Percentiles rank a stretch among this genome's conserved stretches.
phyloP scores from a whole-genome alignment of 37 sponge, comb jelly and placozoan genomes.

The Halisarca cf. caerulea region DNA sequence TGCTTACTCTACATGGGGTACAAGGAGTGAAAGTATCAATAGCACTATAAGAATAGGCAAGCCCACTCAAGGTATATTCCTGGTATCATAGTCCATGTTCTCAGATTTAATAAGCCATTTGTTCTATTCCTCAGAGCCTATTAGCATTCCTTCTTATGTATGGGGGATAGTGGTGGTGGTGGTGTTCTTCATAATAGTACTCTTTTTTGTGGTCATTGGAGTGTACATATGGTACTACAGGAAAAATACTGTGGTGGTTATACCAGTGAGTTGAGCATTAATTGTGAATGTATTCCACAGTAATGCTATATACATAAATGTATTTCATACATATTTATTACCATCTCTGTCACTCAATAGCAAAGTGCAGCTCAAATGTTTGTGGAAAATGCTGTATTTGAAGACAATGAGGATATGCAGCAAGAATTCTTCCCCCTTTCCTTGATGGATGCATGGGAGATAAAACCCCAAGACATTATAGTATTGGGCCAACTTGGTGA shows the following conservation, averaged over 20 bases:
- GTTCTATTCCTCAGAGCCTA: too few species aligned
- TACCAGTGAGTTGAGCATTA: constrained; percentile 18
- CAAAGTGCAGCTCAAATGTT: neutral
- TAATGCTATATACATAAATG: too few species aligned
- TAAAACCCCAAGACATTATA: constrained; percentile 35
- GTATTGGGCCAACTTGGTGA: constrained; percentile 44
- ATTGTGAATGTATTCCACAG: too few species aligned
- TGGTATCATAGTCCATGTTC: too few species aligned
- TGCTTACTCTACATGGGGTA: neutral
- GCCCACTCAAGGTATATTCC: too few species aligned
- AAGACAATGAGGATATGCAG: neutral
- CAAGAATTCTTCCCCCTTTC: neutral
- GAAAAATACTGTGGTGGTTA: constrained; percentile 6
- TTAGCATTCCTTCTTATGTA: neutral
- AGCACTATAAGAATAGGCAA: too few species aligned
- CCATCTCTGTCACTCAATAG: too few species aligned
- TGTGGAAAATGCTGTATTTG: constrained; percentile 6
- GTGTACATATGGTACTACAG: neutral
- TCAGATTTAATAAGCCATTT: too few species aligned
- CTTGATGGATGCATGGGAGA: constrained; percentile 60
- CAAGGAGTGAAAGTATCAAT: neutral
- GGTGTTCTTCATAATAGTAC: neutral
- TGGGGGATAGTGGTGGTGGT: neutral
- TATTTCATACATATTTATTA: too few species aligned
- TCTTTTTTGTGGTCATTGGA: neutral